Base-by-base conservation (phyloP, 2,888 invertebrate genomes). In the Campoplex capitator region DNA sequence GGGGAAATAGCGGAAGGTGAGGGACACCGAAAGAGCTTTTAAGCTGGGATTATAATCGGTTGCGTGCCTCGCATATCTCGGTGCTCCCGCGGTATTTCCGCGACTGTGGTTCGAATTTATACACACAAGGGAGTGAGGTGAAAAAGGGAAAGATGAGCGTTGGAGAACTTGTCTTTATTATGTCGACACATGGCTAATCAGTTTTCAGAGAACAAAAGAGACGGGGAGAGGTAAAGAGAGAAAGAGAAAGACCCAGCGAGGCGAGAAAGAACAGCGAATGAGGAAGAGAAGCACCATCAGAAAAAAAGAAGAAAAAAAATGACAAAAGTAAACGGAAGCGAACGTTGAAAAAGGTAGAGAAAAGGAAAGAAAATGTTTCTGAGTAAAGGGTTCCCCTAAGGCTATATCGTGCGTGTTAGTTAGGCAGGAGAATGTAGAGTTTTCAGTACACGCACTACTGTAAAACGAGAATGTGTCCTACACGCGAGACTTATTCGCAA, bases 21-120 rank as follows among this genome's bases (percentile, higher is more conserved):
- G 70, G 58, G 67, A 51, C 67, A 67, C 35, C 38, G 67, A 38
- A 75, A 42, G 32, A 45, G 77, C 62, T 70, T 73, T 78, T 42
- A 73, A 77, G 62, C 74, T n/a, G 87, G 89, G 89, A 91, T 92
- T 92, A 91, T 90, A 91, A 91, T 91, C 91, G 89, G 90, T 90
- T 89, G 91, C 91, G 90, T 90, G 91, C 89, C 87, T 84, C 62
- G 90, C 88, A 91, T 91, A 92, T 90, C 88, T 89, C 85, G 51
- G 74, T 32, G 42, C 42, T 73, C 28, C 77, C 68, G 75, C 78
- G 79, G 86, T 79, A 87, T 84, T 84, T 81, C 58, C 88, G 88
- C 90, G 88, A 91, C 89, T 88, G 86, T 83, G 75, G 75, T 73
- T 51, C 84, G 78, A 80, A 81, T 68, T 76, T 87, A 54, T 32